Base-by-base conservation (phyloP, 2,797 vertebrate genomes). In the Pseudochirops cupreus region DNA sequence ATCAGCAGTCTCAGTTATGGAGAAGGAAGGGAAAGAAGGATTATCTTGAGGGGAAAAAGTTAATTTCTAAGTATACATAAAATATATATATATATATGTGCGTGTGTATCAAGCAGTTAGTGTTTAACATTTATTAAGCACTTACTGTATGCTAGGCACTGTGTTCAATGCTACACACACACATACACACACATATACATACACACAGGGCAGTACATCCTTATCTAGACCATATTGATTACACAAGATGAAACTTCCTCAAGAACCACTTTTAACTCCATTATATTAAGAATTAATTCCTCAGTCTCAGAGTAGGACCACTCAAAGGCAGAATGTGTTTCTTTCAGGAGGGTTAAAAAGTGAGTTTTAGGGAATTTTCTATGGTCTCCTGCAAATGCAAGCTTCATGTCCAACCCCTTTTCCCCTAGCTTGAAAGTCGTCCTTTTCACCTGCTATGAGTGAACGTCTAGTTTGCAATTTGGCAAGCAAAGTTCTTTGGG, bases 1-100 rank as follows among this genome's bases (percentile, higher is more conserved):
- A 98, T 96, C 97, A 98, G 98, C 99, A 99, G 98, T 98, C 98
- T 99, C 99, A 99, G 98, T 98, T 97, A 95, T 50, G 92, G 91
- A 13, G 74, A 94, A 94, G 0, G 53, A 90, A 93, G 94, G 96
- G 95, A 46, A 87, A 46, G 90, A 93, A 92, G 6, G 74, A 39
- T 52, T 1, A 6, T 5, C n/a, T 28, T 59, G 12, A 33, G 87
- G 11, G 50, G 29, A 92, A 96, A 98, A 98, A 97, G 98, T 98
- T 98, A 97, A 98, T 92, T 96, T 94, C 96, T 97, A 91, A 94
- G 97, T 90, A 95, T 97, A 96, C 94, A 89, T 97, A 96, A 96
- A 97, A 93, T 57, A 94, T 97, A 95, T 95, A 94, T 97, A 94
- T 97, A 95, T 95, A 94, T 97, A 95, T 95, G 96, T 94, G 95